Base-by-base conservation (phyloP, 2,797 vertebrate genomes). In the Rhinella marina region DNA sequence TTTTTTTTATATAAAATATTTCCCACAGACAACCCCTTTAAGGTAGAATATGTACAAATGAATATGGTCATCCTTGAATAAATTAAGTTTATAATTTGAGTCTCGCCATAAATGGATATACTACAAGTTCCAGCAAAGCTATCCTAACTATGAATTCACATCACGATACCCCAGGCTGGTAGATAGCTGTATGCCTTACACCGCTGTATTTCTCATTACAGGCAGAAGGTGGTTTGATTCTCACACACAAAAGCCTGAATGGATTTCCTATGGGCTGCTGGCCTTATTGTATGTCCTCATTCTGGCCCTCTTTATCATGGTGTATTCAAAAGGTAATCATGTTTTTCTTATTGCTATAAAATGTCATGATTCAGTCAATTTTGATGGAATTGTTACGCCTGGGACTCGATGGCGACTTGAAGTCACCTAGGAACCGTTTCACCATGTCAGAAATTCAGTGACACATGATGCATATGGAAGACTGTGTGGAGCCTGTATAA, bases 311-410 rank as follows among this genome's bases (percentile, higher is more conserved):
- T 91, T 89, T 0, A 54, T 87, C 0, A 90, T 90, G 41, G 79
- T 90, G 0, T 52, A 92, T n/a, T 90, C 91, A 81, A 86, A n/a
- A 87, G 89, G 92, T 92, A 64, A 88, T 77, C 48, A n/a, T 41
- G 27, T 32, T 27, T 70, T 13, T 32, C n/a, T 32, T 32, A 12
- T 70, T 70, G 0, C 29, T 70, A 27, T 27, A 14, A 14, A 64
- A n/a, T 8, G 23, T 64, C 23, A 61, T 1, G 8, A 61, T 61
- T 21, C 52, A 54, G 10, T 54, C 10, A 54, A 54, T 54, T 54
- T 10, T 54, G 52, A 54, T 54, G 52, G 7, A 14, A 54, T 54
- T 54, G 52, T 54, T 11, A 54, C 13, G 2, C 52, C 52, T 54
- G 52, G 52, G 52, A 10, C 10, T 54, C 10, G 1, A 13, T 14